These are phyloP conservation scores for Porites lutea DNA, from an alignment of 64 coral and sea anemone genomes.

Conservation along the genomic window DNA sequence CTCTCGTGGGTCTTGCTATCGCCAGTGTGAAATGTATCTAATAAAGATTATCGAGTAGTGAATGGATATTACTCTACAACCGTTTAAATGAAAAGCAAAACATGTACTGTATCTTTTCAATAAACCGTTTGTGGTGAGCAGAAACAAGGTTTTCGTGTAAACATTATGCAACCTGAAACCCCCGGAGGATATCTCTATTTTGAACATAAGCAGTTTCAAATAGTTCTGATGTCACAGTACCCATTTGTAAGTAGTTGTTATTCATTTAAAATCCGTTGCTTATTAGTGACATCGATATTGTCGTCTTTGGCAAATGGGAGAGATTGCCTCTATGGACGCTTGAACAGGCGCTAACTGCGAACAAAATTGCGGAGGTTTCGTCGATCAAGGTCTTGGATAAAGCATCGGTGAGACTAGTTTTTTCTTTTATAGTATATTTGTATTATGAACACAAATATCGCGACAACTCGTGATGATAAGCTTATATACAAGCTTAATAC, in stretches of 20 bases:
- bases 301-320: slow-evolving; percentile 98
- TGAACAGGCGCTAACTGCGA: slow-evolving; percentile 87
- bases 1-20: neutral
- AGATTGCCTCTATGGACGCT: slow-evolving; percentile 88
- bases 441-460: neutral
- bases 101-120: slow-evolving; percentile 6
- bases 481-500: neutral
- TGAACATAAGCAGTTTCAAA: neutral
- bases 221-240: neutral
- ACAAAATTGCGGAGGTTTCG: slow-evolving; percentile 89
- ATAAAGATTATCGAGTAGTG: too few species aligned
- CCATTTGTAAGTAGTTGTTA: neutral
- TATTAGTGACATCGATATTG: slow-evolving; percentile 96
- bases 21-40: too few species aligned
- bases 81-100: neutral
- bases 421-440: neutral
- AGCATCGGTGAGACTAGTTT: slow-evolving; percentile 75
- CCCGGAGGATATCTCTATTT: neutral
- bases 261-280: neutral
- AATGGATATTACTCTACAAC: neutral
- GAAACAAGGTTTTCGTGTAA: neutral
- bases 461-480: neutral
- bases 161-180: slow-evolving; percentile 46
- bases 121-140: neutral
- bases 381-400: slow-evolving; percentile 97